phyloP scores from a whole-genome alignment of 2,888 invertebrate genomes.

The Pyrrhosoma nymphula region DNA sequence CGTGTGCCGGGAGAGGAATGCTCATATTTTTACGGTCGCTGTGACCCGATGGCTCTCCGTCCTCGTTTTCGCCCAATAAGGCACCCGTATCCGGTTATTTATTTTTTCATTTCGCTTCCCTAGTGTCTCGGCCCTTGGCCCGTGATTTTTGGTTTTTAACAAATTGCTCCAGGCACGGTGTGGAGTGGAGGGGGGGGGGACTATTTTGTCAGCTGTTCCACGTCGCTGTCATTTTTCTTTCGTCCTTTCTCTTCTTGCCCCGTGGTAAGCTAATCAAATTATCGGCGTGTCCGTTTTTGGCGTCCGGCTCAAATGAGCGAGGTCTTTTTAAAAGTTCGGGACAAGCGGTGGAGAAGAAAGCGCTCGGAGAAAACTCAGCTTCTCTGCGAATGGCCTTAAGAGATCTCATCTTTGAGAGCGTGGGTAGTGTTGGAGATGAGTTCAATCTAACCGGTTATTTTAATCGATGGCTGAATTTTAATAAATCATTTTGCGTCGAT shows the following conservation, averaged over 20 bases:
- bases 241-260: not conserved
- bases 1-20: slow-evolving; percentile 30
- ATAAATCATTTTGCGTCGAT: not conserved
- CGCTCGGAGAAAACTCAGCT: not conserved
- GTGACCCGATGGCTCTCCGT: slow-evolving; percentile 42
- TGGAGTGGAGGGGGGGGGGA: not conserved
- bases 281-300: not conserved
- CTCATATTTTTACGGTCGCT: slow-evolving; percentile 4
- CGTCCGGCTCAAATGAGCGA: not conserved
- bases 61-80: slow-evolving; percentile 53
- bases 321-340: not conserved
- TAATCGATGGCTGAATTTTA: not conserved
- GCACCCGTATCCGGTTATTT: slow-evolving; percentile 27
- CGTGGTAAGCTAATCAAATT: not conserved
- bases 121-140: slow-evolving; percentile 12
- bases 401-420: not conserved
- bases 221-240: slow-evolving; percentile 24
- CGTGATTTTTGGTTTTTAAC: not conserved
- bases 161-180: not conserved
- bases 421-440: not conserved
- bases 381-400: not conserved
- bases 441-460: not conserved
- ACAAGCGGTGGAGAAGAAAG: not conserved
- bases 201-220: not conserved
- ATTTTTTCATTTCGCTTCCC: slow-evolving; percentile 45